Conservation (phyloP, 2,113 vertebrate species). For the Oenanthe melanoleuca region DNA sequence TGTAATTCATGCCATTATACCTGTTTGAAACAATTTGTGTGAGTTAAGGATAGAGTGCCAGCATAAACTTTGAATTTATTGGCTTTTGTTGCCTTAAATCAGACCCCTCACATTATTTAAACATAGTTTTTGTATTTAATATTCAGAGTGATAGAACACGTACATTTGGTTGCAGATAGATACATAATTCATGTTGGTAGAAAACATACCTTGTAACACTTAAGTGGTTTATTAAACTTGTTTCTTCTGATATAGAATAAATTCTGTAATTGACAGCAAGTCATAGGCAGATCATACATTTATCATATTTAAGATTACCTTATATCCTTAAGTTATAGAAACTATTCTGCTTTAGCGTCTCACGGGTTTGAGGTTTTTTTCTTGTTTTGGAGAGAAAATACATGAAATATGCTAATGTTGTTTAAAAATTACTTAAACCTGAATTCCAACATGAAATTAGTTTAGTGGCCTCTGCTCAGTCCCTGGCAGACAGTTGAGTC, state of each 20-base stretch:
- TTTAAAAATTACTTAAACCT: slow-evolving; percentile 64
- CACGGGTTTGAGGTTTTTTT: background rate
- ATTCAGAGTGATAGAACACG: slow-evolving; percentile 71
- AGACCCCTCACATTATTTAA: slow-evolving; percentile 75
- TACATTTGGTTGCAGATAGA: slow-evolving; percentile 69
- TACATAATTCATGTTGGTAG: slow-evolving; percentile 70
- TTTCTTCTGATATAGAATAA: slow-evolving; percentile 72
- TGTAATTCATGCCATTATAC: slow-evolving; percentile 59
- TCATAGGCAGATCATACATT: slow-evolving; percentile 58
- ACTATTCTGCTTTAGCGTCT: slow-evolving; percentile 58
- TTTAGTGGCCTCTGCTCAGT: slow-evolving; percentile 29
- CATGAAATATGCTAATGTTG: slow-evolving; percentile 66
- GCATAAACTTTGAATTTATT: slow-evolving; percentile 76
- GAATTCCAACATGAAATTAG: slow-evolving; percentile 43
- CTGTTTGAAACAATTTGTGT: slow-evolving; percentile 69
- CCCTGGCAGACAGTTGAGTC: slow-evolving; percentile 19
- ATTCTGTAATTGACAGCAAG: slow-evolving; percentile 71
- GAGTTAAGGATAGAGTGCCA: slow-evolving; percentile 63
- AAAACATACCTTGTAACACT: slow-evolving; percentile 74
- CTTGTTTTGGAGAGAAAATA: slow-evolving; percentile 43
- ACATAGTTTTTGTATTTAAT: slow-evolving; percentile 74
- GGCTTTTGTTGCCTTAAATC: slow-evolving; percentile 77
- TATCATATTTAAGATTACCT: slow-evolving; percentile 72
- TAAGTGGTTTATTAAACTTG: slow-evolving; percentile 78
- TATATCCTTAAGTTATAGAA: slow-evolving; percentile 61